phyloP scores from a whole-genome alignment of 2,888 invertebrate species.

The Callyntrura sp. region DNA sequence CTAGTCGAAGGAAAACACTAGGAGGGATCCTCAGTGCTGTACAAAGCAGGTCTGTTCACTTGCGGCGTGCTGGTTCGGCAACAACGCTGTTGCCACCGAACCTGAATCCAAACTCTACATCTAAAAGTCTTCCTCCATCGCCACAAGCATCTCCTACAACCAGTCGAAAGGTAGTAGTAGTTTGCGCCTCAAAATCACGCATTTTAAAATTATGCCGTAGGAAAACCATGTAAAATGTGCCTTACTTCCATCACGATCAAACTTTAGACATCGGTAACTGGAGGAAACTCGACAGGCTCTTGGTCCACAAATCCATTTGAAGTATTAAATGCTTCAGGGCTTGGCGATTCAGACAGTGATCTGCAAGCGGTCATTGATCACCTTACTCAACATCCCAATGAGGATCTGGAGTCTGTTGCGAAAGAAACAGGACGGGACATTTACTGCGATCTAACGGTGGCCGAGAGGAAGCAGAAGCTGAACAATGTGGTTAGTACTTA shows the following conservation, averaged over 20 bases:
- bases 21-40: slow-evolving; percentile 83
- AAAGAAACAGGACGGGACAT: slow-evolving; percentile 94
- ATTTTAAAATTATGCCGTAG: no score
- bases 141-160: slow-evolving; percentile 85
- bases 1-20: slow-evolving; percentile 80
- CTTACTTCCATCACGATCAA: neutral
- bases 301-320: slow-evolving; percentile 81
- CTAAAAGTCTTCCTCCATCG: slow-evolving; percentile 85
- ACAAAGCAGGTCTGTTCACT: slow-evolving; percentile 80
- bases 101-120: slow-evolving; percentile 79
- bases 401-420: slow-evolving; percentile 94
- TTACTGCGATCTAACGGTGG: slow-evolving; percentile 90
- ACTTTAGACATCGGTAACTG: slow-evolving; percentile 76
- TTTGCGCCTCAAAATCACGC: no score
- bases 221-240: no score
- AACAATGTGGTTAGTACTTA: slow-evolving; percentile 91
- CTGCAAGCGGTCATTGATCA: slow-evolving; percentile 84
- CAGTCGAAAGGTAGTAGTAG: slow-evolving; percentile 86
- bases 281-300: slow-evolving; percentile 59
- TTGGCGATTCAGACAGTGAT: slow-evolving; percentile 83
- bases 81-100: slow-evolving; percentile 89
- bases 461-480: slow-evolving; percentile 91
- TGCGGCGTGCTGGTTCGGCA: slow-evolving; percentile 89
- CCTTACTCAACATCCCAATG: slow-evolving; percentile 87
- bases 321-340: slow-evolving; percentile 78